Base-by-base conservation (phyloP, 2,797 vertebrate species). In the Peromyscus nudipes region DNA sequence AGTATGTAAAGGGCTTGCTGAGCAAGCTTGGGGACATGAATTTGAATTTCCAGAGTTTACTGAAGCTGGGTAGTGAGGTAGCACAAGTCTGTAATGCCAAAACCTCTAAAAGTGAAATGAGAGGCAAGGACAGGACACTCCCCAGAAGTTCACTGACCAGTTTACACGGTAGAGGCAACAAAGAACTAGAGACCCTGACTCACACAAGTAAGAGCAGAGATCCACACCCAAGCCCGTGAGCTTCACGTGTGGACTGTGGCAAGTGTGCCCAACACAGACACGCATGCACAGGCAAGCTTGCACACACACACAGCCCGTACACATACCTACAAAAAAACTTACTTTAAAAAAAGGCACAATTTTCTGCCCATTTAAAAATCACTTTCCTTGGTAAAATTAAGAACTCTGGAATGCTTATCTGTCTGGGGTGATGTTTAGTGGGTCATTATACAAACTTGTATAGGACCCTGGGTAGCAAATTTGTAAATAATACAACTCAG, bases 321-420 rank as follows among this genome's bases (percentile, higher is more conserved):
- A 5, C 14, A 55, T 29, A 52, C 4, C 25, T 52, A 49, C 14
- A 49, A 1, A 80, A 85, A 4, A 7, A 1, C 43, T 69, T 89
- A 71, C 29, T 31, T 62, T 64, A 27, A 67, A 67, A n/a, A 65
- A 77, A 49, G 13, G 34, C 1, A 25, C 11, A 34, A 40, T 76
- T 86, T 65, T 97, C 49, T 76, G 52, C 27, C 31, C 12, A 82
- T 13, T 91, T 17, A 71, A 64, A 62, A 62, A 64, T 89, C 4
- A 43, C 11, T 82, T 11, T 92, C 77, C 34, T 29, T 91, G 87
- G 11, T 71, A 88, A 91, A 83, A 88, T 57, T 75, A 82, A 92
- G 62, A 95, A 19, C 25, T 91, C 73, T 86, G 82, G n/a, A 37
- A 65, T 37, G 4, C 82, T 92, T 55, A 23, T 57, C 23, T 92